A percentile compares a stretch with the other conserved stretches of the same genome.
Conservation (phyloP, 2,113 vertebrate species). For the Hippocampus guttulatus region DNA sequence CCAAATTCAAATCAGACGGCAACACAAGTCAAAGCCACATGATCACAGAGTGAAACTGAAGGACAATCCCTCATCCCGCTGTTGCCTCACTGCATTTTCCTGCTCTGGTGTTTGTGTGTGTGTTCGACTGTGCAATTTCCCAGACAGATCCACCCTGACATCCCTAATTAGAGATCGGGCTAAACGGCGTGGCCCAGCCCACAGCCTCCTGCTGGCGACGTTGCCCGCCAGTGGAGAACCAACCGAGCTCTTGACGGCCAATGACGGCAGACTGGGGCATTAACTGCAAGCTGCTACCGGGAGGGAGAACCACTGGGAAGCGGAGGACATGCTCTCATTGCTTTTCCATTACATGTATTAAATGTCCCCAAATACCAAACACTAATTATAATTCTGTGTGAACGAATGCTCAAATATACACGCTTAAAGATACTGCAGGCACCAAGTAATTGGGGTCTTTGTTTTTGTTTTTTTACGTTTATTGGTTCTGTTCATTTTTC, state of each 20-base stretch:
- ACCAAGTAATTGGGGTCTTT: no score
- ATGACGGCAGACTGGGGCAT: slow-evolving; percentile 43
- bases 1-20: slow-evolving; percentile 35
- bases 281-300: slow-evolving; percentile 32
- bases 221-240: slow-evolving; percentile 63
- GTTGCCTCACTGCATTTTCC: slow-evolving; percentile 37
- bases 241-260: slow-evolving; percentile 37
- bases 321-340: slow-evolving; percentile 2
- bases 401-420: neutral
- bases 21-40: slow-evolving; percentile 52
- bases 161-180: slow-evolving; percentile 74
- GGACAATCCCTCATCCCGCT: slow-evolving; percentile 34
- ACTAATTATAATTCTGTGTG: neutral
- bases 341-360: slow-evolving; percentile 7
- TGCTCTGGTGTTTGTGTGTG: slow-evolving; percentile 29
- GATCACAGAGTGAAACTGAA: slow-evolving; percentile 35
- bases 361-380: slow-evolving; percentile 2
- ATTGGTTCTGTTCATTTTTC: no score
- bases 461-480: no score
- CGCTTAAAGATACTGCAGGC: no score
- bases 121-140: slow-evolving; percentile 59
- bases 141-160: slow-evolving; percentile 68
- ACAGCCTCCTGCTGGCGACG: slow-evolving; percentile 66
- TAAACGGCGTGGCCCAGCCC: slow-evolving; percentile 54
- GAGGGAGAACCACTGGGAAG: slow-evolving; percentile 29